Evolutionary conservation across 2,113 vertebrate genomes (phyloP).

Genomic region (Catharus fuscescens): DNA sequence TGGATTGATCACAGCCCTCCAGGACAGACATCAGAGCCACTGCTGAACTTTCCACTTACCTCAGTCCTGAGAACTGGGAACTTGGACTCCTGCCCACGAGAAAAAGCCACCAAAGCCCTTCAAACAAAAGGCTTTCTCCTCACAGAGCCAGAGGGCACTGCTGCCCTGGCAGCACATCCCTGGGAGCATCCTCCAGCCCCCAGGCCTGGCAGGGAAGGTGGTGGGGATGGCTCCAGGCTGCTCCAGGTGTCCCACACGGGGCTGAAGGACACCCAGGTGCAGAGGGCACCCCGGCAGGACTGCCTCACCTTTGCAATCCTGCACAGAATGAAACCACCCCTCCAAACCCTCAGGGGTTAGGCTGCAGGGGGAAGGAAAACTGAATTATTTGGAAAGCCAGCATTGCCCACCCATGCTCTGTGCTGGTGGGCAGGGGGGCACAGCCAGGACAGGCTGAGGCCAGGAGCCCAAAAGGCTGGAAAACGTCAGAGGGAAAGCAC

Average conservation of each 20-base stretch:
- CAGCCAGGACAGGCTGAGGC: not conserved
- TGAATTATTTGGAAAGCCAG: not conserved
- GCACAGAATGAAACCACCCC: not conserved
- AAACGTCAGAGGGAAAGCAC: not conserved
- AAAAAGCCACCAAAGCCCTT: conserved; percentile 12
- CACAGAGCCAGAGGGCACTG: accelerated
- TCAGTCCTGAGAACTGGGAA: not conserved
- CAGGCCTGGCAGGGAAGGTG: not conserved
- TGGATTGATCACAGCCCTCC: not conserved
- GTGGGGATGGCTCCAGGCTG: not conserved
- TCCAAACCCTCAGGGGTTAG: not conserved
- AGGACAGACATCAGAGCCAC: not conserved
- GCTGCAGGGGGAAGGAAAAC: not conserved
- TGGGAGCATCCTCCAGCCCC: not conserved
- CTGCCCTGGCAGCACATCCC: not conserved
- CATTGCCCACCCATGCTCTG: accelerated
- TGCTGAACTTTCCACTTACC: not conserved
- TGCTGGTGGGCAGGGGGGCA: not conserved
- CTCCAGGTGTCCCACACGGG: accelerated
- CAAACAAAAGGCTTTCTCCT: not conserved
- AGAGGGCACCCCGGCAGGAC: not conserved
- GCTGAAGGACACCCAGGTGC: not conserved
- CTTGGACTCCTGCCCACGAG: not conserved
- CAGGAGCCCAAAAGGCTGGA: not conserved
- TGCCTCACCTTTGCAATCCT: not conserved